phyloP scores from a whole-genome alignment of 1,140 invertebrate species.

The Bombus confusus region DNA sequence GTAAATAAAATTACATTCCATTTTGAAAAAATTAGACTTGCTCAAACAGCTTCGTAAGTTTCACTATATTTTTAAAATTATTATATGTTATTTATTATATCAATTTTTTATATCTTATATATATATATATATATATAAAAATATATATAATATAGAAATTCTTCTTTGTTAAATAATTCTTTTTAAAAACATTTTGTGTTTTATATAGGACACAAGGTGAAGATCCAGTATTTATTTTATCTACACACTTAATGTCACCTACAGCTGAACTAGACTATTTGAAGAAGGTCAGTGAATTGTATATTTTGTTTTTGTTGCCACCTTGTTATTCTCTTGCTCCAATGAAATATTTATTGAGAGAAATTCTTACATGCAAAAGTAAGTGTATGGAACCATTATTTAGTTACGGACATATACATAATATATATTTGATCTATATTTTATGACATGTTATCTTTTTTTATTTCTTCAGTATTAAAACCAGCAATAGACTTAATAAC shows the following conservation, averaged over 20 bases:
- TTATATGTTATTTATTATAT: neutral
- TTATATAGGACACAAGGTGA: conserved; percentile 83
- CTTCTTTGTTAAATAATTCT: conserved; percentile 32
- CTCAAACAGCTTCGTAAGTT: conserved; percentile 88
- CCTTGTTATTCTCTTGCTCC: conserved; percentile 90
- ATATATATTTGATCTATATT: neutral
- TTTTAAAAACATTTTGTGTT: conserved; percentile 50
- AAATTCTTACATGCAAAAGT: conserved; percentile 93
- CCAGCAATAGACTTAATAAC: conserved; percentile 92
- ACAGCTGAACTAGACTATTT: conserved; percentile 91
- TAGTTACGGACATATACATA: neutral
- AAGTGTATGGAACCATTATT: conserved; percentile 64
- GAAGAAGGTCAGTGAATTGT: conserved; percentile 90
- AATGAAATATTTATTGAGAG: conserved; percentile 90
- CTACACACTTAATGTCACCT: conserved; percentile 88
- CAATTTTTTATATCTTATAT: neutral
- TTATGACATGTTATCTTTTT: neutral
- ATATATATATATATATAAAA: too few relatives aligned
- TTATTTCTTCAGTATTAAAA: conserved; percentile 87
- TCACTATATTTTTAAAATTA: neutral
- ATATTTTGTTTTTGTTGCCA: conserved; percentile 91
- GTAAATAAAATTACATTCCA: conserved; percentile 91
- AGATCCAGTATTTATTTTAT: conserved; percentile 88
- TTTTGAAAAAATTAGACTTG: conserved; percentile 92
- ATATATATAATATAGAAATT: neutral